Percentiles rank a stretch among this genome's conserved stretches.
phyloP scores from a whole-genome alignment of 2,797 vertebrate genomes.

The Ctenosaura bakeri region DNA sequence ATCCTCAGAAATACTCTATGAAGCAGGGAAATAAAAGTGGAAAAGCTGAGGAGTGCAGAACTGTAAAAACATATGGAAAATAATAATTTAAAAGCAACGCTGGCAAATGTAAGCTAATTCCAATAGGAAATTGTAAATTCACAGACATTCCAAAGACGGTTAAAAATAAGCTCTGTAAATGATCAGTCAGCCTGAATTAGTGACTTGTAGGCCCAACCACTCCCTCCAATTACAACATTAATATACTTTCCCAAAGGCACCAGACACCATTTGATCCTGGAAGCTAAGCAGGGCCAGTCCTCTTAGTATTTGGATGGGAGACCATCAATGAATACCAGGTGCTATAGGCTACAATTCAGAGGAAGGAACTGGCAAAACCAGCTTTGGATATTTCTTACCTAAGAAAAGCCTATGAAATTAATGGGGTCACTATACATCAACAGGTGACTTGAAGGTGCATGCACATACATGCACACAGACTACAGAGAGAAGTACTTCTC shows the following conservation, averaged over 20 bases:
- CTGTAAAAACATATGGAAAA: not conserved
- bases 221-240: not conserved
- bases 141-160: not conserved
- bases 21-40: not conserved
- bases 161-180: not conserved
- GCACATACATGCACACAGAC: no score
- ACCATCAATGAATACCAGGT: no score
- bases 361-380: no score
- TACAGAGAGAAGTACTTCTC: not conserved
- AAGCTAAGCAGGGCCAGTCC: no score
- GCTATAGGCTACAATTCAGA: no score
- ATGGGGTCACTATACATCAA: no score
- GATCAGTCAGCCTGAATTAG: not conserved
- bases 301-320: no score
- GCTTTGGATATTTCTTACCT: no score
- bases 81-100: not conserved
- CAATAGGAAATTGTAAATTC: not conserved
- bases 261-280: no score
- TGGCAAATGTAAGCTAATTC: not conserved
- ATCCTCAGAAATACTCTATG: not conserved
- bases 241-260: no score
- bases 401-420: no score
- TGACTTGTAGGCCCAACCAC: not conserved
- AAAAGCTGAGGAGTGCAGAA: not conserved
- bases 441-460: no score